Evolutionary conservation across 2,888 invertebrate species (phyloP).

Genomic region (Aleiodes leptofemur): DNA sequence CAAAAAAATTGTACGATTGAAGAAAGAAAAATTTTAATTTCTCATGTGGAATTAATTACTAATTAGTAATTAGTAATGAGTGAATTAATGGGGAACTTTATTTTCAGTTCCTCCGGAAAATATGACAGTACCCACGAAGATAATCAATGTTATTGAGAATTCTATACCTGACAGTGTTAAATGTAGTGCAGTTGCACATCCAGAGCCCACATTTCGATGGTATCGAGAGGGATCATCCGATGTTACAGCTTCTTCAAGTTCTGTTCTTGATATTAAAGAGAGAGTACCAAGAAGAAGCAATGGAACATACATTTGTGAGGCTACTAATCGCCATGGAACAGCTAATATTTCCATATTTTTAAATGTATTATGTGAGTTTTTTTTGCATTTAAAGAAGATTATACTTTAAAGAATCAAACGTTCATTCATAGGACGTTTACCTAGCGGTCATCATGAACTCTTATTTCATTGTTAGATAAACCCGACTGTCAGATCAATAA

Average conservation of each 20-base stretch:
- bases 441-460: not conserved
- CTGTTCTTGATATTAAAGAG: constrained; percentile 80
- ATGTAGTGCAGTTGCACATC: constrained; percentile 82
- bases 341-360: constrained; percentile 82
- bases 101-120: constrained; percentile 88
- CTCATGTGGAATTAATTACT: not conserved
- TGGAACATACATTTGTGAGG: constrained; percentile 88
- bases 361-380: constrained; percentile 89
- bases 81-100: not conserved
- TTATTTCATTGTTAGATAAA: constrained; percentile 80
- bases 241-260: constrained; percentile 74
- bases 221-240: constrained; percentile 79
- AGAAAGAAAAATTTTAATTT: too few relatives aligned
- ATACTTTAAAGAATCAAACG: not conserved
- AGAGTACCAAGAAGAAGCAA: constrained; percentile 83
- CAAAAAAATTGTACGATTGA: constrained; percentile 9
- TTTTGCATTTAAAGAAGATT: not conserved
- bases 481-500: constrained; percentile 90
- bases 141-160: constrained; percentile 78
- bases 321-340: constrained; percentile 87
- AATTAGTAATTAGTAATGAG: not conserved
- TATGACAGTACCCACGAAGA: constrained; percentile 81
- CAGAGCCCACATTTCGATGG: constrained; percentile 86
- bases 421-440: not conserved
- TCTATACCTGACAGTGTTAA: constrained; percentile 78